Evolutionary conservation across 2,797 vertebrate species (phyloP).

Genomic region (Cuculus canorus): DNA sequence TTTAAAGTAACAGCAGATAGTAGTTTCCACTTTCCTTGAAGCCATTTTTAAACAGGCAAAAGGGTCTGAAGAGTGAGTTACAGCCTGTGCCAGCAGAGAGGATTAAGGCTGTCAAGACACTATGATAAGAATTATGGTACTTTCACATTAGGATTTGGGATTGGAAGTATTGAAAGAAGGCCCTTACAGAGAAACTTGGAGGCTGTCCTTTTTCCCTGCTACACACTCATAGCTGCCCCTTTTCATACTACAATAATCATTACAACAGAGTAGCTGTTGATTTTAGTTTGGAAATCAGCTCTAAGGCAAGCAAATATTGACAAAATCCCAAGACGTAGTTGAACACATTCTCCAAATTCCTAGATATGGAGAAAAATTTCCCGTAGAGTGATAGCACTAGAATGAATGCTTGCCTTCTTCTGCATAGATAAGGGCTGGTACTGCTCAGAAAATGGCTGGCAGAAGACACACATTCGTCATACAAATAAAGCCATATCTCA

Average conservation of each 20-base stretch:
- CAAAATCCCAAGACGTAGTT: neutral
- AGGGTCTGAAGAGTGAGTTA: neutral
- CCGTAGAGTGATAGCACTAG: neutral
- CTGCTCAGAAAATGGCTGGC: accelerated
- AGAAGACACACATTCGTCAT: neutral
- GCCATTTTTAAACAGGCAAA: neutral
- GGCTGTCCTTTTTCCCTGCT: neutral
- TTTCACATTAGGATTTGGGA: constrained; percentile 16
- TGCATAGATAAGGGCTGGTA: neutral
- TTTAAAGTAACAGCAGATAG: constrained; percentile 39
- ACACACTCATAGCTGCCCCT: neutral
- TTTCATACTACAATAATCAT: neutral
- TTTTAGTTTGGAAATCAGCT: neutral
- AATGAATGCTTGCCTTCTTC: neutral
- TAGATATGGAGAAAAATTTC: neutral
- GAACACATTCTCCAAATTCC: neutral
- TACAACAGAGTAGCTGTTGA: neutral
- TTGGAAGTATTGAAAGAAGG: neutral
- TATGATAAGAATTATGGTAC: neutral
- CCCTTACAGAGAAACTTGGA: neutral
- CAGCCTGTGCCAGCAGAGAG: neutral
- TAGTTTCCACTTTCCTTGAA: constrained; percentile 15
- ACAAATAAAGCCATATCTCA: neutral
- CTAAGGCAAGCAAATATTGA: neutral
- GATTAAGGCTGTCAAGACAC: constrained; percentile 25